A percentile compares a stretch with the other conserved stretches of the same genome.
Evolutionary conservation across 2,888 invertebrate genomes (phyloP).

Genomic region (Clunio marinus): DNA sequence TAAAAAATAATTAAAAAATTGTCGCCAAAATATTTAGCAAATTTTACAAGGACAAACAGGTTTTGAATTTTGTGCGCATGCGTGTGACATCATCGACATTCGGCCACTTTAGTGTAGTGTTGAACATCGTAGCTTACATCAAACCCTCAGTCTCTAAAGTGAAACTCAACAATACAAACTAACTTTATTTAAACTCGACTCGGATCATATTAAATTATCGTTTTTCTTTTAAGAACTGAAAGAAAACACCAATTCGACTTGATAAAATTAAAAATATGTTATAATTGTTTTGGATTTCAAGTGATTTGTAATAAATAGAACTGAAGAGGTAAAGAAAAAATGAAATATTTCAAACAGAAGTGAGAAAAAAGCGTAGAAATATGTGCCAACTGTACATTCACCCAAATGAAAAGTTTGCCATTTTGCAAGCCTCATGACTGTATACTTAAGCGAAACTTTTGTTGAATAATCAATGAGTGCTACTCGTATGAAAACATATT

Average conservation of each 20-base stretch:
- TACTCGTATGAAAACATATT: no score
- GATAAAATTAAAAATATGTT: background rate
- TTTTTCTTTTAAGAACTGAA: background rate
- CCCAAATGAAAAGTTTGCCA: slow-evolving; percentile 13
- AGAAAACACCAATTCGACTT: background rate
- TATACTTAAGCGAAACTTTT: background rate
- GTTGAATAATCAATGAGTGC: no score
- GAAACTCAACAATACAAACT: background rate
- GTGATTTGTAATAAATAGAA: background rate
- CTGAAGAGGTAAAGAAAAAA: slow-evolving; percentile 25
- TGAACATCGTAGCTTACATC: no score
- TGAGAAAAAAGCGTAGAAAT: background rate
- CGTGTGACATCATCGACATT: background rate
- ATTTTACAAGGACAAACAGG: no score
- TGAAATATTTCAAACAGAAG: background rate
- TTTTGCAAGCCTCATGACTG: slow-evolving; percentile 21
- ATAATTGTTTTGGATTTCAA: background rate
- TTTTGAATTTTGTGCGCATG: no score
- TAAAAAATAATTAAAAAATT: no score
- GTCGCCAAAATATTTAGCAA: no score
- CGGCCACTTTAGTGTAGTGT: background rate
- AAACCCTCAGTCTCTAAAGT: background rate
- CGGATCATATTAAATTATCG: background rate
- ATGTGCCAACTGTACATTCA: slow-evolving; percentile 37
- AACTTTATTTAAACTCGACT: background rate